Percentiles rank a stretch among this genome's conserved stretches.
Conservation (phyloP, 2,888 invertebrate genomes). For the Hymenopus coronatus region DNA sequence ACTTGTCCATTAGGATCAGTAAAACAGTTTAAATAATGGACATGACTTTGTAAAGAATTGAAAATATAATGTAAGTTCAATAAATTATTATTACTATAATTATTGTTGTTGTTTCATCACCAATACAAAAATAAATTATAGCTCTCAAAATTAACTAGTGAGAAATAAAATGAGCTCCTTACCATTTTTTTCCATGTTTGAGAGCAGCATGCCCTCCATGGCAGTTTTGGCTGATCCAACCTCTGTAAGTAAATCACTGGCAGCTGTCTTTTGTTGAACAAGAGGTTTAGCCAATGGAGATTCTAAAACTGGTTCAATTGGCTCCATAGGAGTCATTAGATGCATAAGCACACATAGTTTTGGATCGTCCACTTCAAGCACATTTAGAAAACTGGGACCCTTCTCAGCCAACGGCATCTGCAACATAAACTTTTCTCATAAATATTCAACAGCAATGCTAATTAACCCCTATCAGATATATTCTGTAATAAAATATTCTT, state of each 20-base stretch:
- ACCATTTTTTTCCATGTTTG: conserved; percentile 85
- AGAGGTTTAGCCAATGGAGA: conserved; percentile 79
- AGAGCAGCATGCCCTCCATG: conserved; percentile 78
- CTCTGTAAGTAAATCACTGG: conserved; percentile 73
- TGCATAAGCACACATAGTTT: conserved; percentile 85
- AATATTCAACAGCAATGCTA: background rate
- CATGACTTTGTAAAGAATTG: too few relatives aligned
- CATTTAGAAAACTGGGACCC: conserved; percentile 61
- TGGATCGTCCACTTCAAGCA: conserved; percentile 83
- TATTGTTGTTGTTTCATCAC: too few relatives aligned
- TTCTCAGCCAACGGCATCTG: conserved; percentile 62
- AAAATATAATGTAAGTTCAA: too few relatives aligned
- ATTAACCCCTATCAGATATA: too few relatives aligned
- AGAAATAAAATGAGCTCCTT: conserved; percentile 32
- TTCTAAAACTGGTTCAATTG: conserved; percentile 81
- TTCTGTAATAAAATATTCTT: too few relatives aligned
- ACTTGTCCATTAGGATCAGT: too few relatives aligned
- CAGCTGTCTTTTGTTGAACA: conserved; percentile 72
- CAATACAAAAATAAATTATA: too few relatives aligned
- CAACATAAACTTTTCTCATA: conserved; percentile 46
- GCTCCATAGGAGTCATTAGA: conserved; percentile 83
- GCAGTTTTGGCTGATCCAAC: conserved; percentile 71
- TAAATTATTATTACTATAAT: too few relatives aligned
- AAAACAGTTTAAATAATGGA: too few relatives aligned
- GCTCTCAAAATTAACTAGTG: too few relatives aligned